Percentiles rank a stretch among this genome's conserved stretches.
Evolutionary conservation across 1,140 invertebrate species (phyloP).

Genomic region (Daktulosphaira vitifoliae): DNA sequence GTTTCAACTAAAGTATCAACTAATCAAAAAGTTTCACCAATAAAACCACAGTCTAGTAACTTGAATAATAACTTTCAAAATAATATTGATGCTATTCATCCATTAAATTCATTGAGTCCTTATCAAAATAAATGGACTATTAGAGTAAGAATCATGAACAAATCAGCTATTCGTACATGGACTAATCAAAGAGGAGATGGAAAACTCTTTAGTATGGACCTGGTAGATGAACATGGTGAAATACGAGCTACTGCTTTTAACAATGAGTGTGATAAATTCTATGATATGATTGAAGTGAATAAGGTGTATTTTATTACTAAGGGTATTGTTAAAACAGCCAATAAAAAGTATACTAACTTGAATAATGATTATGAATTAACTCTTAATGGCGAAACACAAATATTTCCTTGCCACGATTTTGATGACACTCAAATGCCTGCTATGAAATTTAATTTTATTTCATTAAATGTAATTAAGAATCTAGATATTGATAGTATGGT

Average conservation of each 20-base stretch:
- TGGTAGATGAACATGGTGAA: constrained; percentile 89
- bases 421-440: constrained; percentile 55
- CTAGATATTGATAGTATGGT: constrained; percentile 58
- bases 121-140: constrained; percentile 94
- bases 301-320: constrained; percentile 83
- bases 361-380: constrained; percentile 97
- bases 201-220: constrained; percentile 84
- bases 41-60: background rate
- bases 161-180: constrained; percentile 75
- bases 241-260: constrained; percentile 92
- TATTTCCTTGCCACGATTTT: constrained; percentile 62
- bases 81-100: too few relatives aligned
- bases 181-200: constrained; percentile 87
- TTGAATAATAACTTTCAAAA: constrained; percentile 1
- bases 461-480: constrained; percentile 64
- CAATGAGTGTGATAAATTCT: constrained; percentile 82
- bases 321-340: constrained; percentile 76
- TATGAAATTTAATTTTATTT: constrained; percentile 73
- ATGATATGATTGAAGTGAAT: constrained; percentile 57
- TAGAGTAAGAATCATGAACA: constrained; percentile 78
- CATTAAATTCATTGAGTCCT: constrained; percentile 73
- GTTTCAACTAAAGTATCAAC: background rate
- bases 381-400: constrained; percentile 68
- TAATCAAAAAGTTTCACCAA: background rate
- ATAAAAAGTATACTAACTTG: constrained; percentile 75